Base-by-base conservation (phyloP, 2,113 vertebrate species). In the Sinosuthora webbiana region DNA sequence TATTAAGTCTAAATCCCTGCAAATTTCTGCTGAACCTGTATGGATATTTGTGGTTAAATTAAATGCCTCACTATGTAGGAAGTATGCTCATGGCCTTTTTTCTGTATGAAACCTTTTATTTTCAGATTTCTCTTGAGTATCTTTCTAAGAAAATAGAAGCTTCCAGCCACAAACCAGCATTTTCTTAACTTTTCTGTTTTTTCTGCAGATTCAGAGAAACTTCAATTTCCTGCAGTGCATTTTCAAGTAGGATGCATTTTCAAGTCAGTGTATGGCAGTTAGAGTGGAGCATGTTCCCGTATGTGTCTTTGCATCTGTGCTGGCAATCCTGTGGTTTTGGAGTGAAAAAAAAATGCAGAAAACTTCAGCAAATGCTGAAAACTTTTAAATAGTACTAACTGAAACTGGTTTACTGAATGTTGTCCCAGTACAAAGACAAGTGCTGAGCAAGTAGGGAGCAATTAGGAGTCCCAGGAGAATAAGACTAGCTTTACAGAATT, bases 221-320 rank as follows among this genome's bases (percentile, higher is more conserved):
- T 44, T 44, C 0, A 0, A 6, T 53, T 77, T 92, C 63, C 39
- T 39, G 19, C 39, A 41, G 4, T 69, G 4, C 10, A 8, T 41
- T 78, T 87, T 53, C 18, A 22, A 45, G 22, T 69, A 65, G 27
- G 19, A 23, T 57, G 11, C 5, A 35, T 35, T 69, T 87, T 63
- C 12, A 13, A 30, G 5, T 57, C 2, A 7, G 2, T 33, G 4
- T 50, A 23, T 74, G 44, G 19, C 13, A 15, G 13, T 57, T 57
- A 42, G 47, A 53, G 17, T 93, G 33, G 14, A 31, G 5, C 20
- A 11, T 22, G 7, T 77, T 89, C 5, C 7, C 11, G 5, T 50
- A 10, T 6, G 6, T 35, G 52, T 76, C 28, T 49, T 25, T 76
- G 25, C 9, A 27, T 23, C 30, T 45, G 4, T 83, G 33, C 17